phyloP scores from a whole-genome alignment of 2,797 vertebrate genomes.

The Bovichtus variegatus region DNA sequence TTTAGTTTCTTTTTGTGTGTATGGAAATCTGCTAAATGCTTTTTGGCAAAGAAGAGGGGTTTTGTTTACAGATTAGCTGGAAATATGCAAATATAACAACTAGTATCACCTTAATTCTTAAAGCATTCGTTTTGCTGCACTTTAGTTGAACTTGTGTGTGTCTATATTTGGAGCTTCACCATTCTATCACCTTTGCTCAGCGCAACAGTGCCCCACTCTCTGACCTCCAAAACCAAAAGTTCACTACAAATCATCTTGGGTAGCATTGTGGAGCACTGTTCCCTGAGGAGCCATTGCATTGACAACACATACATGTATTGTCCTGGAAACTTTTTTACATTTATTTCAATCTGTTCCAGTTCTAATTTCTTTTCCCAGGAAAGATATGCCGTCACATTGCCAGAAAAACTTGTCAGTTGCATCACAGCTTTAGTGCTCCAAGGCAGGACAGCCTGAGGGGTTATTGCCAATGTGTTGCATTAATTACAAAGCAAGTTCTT shows the following conservation, averaged over 20 bases:
- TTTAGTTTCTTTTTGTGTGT: background rate
- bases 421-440: slow-evolving; percentile 70
- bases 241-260: background rate
- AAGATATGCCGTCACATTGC: slow-evolving; percentile 63
- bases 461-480: slow-evolving; percentile 70
- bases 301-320: slow-evolving; percentile 23
- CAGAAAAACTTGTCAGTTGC: slow-evolving; percentile 70
- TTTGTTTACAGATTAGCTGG: background rate
- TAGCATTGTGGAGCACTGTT: background rate
- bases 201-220: background rate
- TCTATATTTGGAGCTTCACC: background rate
- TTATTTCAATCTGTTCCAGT: slow-evolving; percentile 49
- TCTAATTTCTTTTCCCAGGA: slow-evolving; percentile 50
- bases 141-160: background rate
- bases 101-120: background rate
- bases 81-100: background rate
- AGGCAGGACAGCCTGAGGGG: slow-evolving; percentile 65
- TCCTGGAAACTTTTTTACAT: slow-evolving; percentile 35
- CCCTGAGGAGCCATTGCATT: slow-evolving; percentile 13
- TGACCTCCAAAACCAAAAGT: slow-evolving; percentile 16
- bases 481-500: slow-evolving; percentile 73
- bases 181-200: background rate
- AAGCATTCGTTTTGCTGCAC: background rate
- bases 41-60: background rate
- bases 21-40: background rate